A percentile compares a stretch with the other conserved stretches of the same genome.
phyloP scores from a whole-genome alignment of 1,140 invertebrate genomes.

The Liolophura sinensis region DNA sequence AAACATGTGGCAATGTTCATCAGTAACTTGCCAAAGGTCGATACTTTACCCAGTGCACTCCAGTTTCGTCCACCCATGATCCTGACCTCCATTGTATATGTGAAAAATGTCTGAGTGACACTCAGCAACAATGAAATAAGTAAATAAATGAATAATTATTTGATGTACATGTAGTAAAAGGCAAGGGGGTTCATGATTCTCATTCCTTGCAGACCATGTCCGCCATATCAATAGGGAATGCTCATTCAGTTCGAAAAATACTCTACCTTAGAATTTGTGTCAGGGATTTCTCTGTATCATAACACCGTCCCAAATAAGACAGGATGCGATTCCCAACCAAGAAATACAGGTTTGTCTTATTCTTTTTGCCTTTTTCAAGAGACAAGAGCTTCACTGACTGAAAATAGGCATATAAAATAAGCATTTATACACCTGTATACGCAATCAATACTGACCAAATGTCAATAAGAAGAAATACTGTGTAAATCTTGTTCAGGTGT shows the following conservation, averaged over 20 bases:
- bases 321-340: constrained; percentile 72
- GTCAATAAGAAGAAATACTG: neutral
- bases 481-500: neutral
- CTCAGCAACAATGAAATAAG: neutral
- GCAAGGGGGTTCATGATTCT: neutral
- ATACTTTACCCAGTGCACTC: no score
- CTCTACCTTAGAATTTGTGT: constrained; percentile 70
- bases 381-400: constrained; percentile 71
- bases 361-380: constrained; percentile 74
- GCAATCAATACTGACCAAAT: neutral
- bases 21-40: no score
- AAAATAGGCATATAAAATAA: constrained; percentile 7
- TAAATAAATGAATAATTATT: neutral
- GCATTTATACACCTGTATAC: neutral
- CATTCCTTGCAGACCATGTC: neutral
- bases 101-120: neutral
- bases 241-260: neutral
- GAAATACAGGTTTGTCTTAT: constrained; percentile 73
- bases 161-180: constrained; percentile 5
- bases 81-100: no score
- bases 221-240: neutral
- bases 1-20: no score
- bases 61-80: no score
- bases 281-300: constrained; percentile 70
- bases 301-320: constrained; percentile 64